A percentile compares a stretch with the other conserved stretches of the same genome.
These are phyloP conservation scores for Nothobranchius kuhntae DNA, from an alignment of 2,113 vertebrate genomes.

Conservation along the genomic window DNA sequence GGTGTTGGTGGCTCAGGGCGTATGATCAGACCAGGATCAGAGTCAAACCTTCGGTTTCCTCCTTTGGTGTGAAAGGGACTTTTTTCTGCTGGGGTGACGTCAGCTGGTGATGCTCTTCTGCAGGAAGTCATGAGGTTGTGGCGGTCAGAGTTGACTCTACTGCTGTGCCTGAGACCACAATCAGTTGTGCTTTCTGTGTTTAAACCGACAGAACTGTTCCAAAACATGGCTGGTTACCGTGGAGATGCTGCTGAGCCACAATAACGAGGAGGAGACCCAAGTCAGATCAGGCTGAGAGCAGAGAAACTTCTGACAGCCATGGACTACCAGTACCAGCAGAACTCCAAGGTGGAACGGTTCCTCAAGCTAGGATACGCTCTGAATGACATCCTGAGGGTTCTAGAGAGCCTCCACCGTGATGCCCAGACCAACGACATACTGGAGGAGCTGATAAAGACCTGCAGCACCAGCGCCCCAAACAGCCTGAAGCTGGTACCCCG, in stretches of 20 bases:
- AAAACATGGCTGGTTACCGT: conserved; percentile 53
- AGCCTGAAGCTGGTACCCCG: conserved; percentile 75
- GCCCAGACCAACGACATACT: conserved; percentile 91
- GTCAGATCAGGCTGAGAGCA: not conserved
- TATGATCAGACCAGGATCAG: conserved; percentile 22
- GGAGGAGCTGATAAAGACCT: conserved; percentile 87
- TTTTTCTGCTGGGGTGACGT: conserved; percentile 58
- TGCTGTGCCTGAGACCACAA: conserved; percentile 19
- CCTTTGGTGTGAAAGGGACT: conserved; percentile 17
- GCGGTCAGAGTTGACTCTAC: conserved; percentile 7
- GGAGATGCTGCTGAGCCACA: conserved; percentile 60
- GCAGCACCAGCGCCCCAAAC: conserved; percentile 60
- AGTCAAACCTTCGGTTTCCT: conserved; percentile 23
- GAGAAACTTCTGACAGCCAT: conserved; percentile 28
- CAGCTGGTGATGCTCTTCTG: conserved; percentile 13
- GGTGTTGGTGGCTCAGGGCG: conserved; percentile 16
- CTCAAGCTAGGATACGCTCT: conserved; percentile 86
- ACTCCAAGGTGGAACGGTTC: conserved; percentile 86
- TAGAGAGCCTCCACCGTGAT: conserved; percentile 81
- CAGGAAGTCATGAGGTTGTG: conserved; percentile 24
- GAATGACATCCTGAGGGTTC: conserved; percentile 83
- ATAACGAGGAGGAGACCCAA: conserved; percentile 48
- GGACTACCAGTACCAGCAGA: conserved; percentile 68
- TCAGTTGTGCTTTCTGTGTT: conserved; percentile 65
- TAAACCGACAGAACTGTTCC: conserved; percentile 53